Conservation (phyloP, 2,113 vertebrate genomes). For the Oenanthe melanoleuca region DNA sequence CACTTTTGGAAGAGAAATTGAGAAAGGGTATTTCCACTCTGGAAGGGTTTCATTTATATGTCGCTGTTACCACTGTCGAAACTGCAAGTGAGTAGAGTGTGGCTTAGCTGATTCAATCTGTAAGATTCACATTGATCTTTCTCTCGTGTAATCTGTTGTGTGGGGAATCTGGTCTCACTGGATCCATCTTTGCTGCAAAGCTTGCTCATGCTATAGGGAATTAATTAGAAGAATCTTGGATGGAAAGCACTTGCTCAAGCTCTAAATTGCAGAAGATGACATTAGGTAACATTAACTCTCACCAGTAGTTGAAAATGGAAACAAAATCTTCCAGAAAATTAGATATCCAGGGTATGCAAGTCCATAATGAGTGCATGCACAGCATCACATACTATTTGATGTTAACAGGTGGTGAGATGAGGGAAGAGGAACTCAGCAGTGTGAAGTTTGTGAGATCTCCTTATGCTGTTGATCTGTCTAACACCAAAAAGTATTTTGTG, state of each 20-base stretch:
- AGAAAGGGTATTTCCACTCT: slow-evolving; percentile 21
- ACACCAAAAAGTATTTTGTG: slow-evolving; percentile 73
- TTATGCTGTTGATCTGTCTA: slow-evolving; percentile 71
- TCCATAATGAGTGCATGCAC: neutral
- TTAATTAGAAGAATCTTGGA: neutral
- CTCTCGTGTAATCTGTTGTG: neutral
- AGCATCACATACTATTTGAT: neutral
- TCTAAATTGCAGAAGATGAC: neutral
- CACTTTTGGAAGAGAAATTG: slow-evolving; percentile 44
- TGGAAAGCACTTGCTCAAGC: neutral
- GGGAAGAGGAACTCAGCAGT: slow-evolving; percentile 70
- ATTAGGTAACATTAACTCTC: neutral
- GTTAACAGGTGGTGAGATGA: slow-evolving; percentile 71
- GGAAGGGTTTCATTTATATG: slow-evolving; percentile 61
- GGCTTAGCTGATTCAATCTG: neutral
- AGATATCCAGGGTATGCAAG: neutral
- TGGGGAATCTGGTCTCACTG: neutral
- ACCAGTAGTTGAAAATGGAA: neutral
- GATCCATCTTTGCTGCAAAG: neutral
- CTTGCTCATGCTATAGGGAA: neutral
- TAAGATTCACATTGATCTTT: neutral
- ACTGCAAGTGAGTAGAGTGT: slow-evolving; percentile 71
- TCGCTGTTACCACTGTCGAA: slow-evolving; percentile 71
- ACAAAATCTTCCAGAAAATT: neutral
- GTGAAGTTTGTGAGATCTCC: slow-evolving; percentile 76